phyloP scores from a whole-genome alignment of 2,797 vertebrate species.

The Adelosebastes latens region DNA sequence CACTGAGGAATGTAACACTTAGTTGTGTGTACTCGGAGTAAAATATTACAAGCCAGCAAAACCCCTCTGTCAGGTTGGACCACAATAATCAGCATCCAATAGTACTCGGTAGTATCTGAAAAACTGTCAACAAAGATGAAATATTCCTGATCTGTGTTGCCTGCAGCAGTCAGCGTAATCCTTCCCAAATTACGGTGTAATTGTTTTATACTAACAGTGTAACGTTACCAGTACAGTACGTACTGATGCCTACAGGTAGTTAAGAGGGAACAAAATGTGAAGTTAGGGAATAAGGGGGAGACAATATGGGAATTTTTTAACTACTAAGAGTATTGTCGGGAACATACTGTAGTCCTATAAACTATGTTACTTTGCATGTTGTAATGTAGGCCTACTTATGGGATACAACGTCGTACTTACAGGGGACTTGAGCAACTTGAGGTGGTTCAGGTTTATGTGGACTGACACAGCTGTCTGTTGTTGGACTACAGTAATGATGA shows the following conservation, averaged over 20 bases:
- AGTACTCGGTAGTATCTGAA: neutral
- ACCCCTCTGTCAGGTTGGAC: slow-evolving; percentile 20
- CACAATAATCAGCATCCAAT: neutral
- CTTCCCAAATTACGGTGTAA: neutral
- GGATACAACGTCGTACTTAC: neutral
- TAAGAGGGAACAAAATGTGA: neutral
- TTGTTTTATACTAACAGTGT: neutral
- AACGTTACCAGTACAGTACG: neutral
- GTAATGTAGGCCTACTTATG: neutral
- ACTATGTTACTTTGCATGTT: neutral
- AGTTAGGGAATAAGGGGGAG: neutral
- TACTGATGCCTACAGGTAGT: neutral
- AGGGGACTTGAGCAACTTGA: neutral
- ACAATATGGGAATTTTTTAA: neutral
- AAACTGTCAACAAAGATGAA: slow-evolving; percentile 7
- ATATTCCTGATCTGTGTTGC: neutral
- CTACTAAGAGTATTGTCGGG: neutral
- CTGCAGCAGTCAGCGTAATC: neutral
- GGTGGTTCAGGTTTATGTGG: neutral
- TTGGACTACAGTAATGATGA: neutral
- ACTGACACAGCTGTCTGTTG: neutral
- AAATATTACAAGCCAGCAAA: slow-evolving; percentile 25
- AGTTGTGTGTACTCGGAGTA: slow-evolving; percentile 2
- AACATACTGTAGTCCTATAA: neutral
- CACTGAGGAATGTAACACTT: slow-evolving; percentile 39